phyloP scores from a whole-genome alignment of 2,888 invertebrate species.

The Athalia cordata region DNA sequence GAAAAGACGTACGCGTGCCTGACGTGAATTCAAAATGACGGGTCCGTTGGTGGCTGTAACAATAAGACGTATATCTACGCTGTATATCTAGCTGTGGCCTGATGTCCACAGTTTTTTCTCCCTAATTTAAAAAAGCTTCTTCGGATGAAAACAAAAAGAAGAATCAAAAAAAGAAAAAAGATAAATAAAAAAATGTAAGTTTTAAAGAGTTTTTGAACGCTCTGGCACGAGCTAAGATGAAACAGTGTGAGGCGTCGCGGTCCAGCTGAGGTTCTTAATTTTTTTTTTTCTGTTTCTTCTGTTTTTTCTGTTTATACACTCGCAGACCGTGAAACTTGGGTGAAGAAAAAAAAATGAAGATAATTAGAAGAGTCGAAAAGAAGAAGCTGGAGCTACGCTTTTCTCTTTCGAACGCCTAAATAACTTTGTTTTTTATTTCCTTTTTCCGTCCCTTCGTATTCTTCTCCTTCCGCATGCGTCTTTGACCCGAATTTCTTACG shows the following conservation, averaged over 20 bases:
- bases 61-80: background rate
- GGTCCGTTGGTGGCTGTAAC: background rate
- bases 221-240: too few relatives aligned
- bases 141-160: background rate
- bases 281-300: too few relatives aligned
- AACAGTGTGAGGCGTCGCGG: too few relatives aligned
- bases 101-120: background rate
- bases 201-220: slow-evolving; percentile 33
- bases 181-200: background rate
- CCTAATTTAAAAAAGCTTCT: slow-evolving; percentile 27
- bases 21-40: slow-evolving; percentile 30
- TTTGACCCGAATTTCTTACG: too few relatives aligned
- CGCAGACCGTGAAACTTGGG: background rate
- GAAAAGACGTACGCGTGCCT: slow-evolving; percentile 10
- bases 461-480: too few relatives aligned
- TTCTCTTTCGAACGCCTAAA: too few relatives aligned
- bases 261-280: too few relatives aligned
- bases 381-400: background rate
- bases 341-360: background rate
- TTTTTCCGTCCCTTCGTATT: too few relatives aligned
- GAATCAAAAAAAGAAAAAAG: too few relatives aligned
- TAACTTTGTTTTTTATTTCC: too few relatives aligned
- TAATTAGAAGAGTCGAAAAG: background rate
- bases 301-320: background rate
- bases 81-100: background rate